Evolutionary conservation across 2,888 invertebrate genomes (phyloP).

Genomic region (Uloborus plumipes): DNA sequence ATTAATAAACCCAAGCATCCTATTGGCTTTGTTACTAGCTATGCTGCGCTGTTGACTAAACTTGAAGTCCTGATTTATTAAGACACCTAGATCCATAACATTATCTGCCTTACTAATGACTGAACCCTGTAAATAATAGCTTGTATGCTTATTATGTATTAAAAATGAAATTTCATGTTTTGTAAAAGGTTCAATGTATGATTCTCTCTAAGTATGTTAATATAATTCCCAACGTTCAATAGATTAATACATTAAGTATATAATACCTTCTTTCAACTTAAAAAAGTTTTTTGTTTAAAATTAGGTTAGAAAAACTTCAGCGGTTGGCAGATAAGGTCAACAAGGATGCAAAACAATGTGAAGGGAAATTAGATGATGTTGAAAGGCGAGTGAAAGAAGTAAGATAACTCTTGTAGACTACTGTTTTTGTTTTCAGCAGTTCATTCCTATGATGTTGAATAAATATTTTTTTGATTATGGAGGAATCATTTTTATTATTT

Average conservation of each 20-base stretch:
- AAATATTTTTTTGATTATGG: background rate
- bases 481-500: background rate
- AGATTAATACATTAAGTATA: background rate
- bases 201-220: background rate
- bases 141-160: too few relatives aligned
- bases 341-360: slow-evolving; percentile 90
- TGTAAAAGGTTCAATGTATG: background rate
- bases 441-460: background rate
- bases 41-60: too few relatives aligned
- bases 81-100: too few relatives aligned
- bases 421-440: background rate
- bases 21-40: too few relatives aligned
- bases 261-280: too few relatives aligned
- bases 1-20: too few relatives aligned
- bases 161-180: background rate
- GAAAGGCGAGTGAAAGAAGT: slow-evolving; percentile 86
- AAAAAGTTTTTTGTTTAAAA: background rate
- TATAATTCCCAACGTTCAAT: background rate
- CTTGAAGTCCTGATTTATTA: too few relatives aligned
- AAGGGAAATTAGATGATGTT: slow-evolving; percentile 86
- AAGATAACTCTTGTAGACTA: slow-evolving; percentile 2
- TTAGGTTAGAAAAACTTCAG: slow-evolving; percentile 86
- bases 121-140: too few relatives aligned
- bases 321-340: slow-evolving; percentile 94
- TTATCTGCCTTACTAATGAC: too few relatives aligned